Evolutionary conservation across 1,140 invertebrate species (phyloP).

Genomic region (Papilio polyxenes): DNA sequence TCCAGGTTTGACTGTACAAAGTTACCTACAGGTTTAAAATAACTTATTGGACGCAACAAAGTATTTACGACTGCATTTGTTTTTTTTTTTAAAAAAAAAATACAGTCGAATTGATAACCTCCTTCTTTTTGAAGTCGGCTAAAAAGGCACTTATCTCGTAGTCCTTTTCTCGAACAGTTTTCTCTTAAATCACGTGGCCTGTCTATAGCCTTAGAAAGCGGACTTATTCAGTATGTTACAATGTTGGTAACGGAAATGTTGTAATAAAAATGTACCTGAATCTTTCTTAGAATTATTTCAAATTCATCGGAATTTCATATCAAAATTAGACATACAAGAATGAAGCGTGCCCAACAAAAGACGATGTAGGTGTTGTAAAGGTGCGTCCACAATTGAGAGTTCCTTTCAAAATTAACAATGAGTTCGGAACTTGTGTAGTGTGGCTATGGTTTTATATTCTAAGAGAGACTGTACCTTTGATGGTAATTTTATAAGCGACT

Average conservation of each 20-base stretch:
- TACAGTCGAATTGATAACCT: no score
- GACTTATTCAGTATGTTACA: background rate
- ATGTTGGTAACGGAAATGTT: background rate
- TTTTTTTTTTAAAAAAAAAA: no score
- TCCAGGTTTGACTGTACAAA: background rate
- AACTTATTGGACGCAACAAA: background rate
- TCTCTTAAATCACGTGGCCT: background rate
- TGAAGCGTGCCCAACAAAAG: slow-evolving; percentile 25
- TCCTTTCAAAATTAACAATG: slow-evolving; percentile 35
- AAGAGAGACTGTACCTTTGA: background rate
- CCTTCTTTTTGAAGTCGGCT: no score
- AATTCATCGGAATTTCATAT: slow-evolving; percentile 28
- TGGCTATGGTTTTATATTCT: background rate
- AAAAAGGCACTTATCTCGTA: background rate
- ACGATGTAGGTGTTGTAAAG: slow-evolving; percentile 36
- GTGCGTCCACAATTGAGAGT: slow-evolving; percentile 36
- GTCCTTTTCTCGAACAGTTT: background rate
- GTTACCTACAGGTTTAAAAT: background rate
- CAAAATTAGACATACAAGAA: slow-evolving; percentile 26
- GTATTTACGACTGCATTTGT: no score
- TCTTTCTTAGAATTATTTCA: background rate
- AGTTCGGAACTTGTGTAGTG: slow-evolving; percentile 31
- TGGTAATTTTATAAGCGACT: no score
- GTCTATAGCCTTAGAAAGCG: no score
- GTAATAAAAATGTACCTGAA: background rate